A percentile compares a stretch with the other conserved stretches of the same genome.
These are phyloP conservation scores for Aspidiotus destructor DNA, from an alignment of 2,888 invertebrate genomes.

Conservation along the genomic window DNA sequence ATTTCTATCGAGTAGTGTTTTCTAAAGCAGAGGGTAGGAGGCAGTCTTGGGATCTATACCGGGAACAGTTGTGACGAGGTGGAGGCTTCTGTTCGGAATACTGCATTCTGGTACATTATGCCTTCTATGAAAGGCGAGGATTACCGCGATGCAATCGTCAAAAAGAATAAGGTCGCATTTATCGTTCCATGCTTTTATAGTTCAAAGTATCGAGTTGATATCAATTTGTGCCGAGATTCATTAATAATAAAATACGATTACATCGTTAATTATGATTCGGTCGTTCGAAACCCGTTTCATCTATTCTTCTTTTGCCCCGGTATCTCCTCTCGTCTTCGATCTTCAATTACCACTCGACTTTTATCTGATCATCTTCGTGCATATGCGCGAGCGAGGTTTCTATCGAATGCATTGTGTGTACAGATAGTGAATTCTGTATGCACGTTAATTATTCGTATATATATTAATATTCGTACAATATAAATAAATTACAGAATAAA, in stretches of 20 bases:
- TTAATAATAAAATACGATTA: conserved; percentile 15
- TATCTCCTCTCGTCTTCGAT: not conserved
- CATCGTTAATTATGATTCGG: conserved; percentile 24
- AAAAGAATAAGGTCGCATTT: not conserved
- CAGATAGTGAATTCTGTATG: too few species aligned
- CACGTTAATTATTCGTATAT: too few species aligned
- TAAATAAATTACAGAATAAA: too few species aligned
- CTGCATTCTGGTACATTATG: too few species aligned
- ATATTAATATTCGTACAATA: too few species aligned
- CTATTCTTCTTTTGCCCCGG: not conserved
- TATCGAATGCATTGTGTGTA: too few species aligned
- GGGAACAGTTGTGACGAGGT: too few species aligned
- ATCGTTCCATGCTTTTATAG: not conserved
- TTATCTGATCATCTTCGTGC: conserved; percentile 2
- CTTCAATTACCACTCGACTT: not conserved
- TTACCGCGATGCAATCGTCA: not conserved
- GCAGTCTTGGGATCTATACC: too few species aligned
- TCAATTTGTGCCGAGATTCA: conserved; percentile 6
- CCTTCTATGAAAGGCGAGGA: too few species aligned
- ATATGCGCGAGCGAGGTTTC: conserved; percentile 11
- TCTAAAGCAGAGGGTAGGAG: too few species aligned
- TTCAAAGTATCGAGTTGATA: conserved; percentile 1
- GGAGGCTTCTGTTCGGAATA: too few species aligned
- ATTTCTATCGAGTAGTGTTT: too few species aligned
- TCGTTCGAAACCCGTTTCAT: conserved; percentile 1